phyloP scores from a whole-genome alignment of 2,888 invertebrate species.

The Argyresthia goedartella region DNA sequence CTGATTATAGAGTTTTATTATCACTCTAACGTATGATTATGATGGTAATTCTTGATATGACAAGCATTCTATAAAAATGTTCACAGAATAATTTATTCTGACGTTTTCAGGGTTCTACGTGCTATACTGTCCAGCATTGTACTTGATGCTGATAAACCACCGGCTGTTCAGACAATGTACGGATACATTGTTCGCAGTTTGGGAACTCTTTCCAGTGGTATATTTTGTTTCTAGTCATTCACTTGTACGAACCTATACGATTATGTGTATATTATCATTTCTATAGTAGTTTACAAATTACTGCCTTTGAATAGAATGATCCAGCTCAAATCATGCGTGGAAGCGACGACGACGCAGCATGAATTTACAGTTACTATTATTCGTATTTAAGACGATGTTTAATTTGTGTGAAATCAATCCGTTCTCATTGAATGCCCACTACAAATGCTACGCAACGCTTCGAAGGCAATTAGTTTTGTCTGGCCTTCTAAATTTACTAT shows the following conservation, averaged over 20 bases:
- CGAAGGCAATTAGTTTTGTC: no score
- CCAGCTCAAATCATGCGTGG: no score
- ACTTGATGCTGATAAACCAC: slow-evolving; percentile 78
- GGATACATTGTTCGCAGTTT: slow-evolving; percentile 80
- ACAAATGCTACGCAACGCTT: no score
- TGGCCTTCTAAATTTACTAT: no score
- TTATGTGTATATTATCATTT: no score
- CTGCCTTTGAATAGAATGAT: no score
- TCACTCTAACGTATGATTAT: no score
- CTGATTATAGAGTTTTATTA: no score
- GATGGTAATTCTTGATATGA: no score
- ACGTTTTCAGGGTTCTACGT: slow-evolving; percentile 65
- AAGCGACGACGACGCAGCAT: background rate
- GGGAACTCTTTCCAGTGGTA: slow-evolving; percentile 89
- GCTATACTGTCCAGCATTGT: slow-evolving; percentile 78
- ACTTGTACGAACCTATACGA: background rate
- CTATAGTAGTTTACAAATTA: no score
- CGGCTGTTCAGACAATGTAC: slow-evolving; percentile 75
- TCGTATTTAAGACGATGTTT: background rate
- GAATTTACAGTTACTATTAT: background rate
- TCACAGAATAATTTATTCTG: background rate
- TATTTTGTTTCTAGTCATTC: slow-evolving; percentile 20
- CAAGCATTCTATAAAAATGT: no score
- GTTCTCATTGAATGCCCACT: no score
- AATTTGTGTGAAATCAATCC: background rate